Conservation (phyloP, 2,113 vertebrate species). For the Pelvicachromis taeniatus region DNA sequence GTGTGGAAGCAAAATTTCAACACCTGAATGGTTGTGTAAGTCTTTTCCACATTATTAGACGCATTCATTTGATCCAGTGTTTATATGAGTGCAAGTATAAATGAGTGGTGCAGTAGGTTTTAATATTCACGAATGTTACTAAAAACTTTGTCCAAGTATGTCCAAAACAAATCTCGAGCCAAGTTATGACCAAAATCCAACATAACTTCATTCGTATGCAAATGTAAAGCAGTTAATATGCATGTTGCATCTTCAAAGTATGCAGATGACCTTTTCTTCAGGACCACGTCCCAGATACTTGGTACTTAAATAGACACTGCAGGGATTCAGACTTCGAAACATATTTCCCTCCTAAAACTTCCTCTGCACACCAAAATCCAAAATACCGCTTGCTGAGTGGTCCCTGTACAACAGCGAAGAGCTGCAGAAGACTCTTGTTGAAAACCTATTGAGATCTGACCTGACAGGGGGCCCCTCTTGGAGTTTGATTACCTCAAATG, state of each 20-base stretch:
- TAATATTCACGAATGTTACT: neutral
- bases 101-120: neutral
- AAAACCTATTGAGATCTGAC: slow-evolving; percentile 47
- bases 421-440: slow-evolving; percentile 31
- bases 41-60: neutral
- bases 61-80: neutral
- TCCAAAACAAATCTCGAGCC: neutral
- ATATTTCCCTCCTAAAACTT: slow-evolving; percentile 17
- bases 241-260: slow-evolving; percentile 25
- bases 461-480: slow-evolving; percentile 44
- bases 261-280: slow-evolving; percentile 42
- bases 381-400: neutral
- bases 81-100: neutral
- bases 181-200: neutral
- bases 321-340: slow-evolving; percentile 5
- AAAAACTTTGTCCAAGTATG: neutral
- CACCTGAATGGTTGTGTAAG: neutral
- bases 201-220: slow-evolving; percentile 1
- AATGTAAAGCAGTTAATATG: slow-evolving; percentile 20
- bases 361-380: neutral
- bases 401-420: slow-evolving; percentile 2
- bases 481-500: slow-evolving; percentile 43
- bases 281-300: slow-evolving; percentile 23
- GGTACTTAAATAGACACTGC: slow-evolving; percentile 25
- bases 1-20: neutral